These are phyloP conservation scores for Lineus longissimus DNA, from an alignment of 1,140 invertebrate species.

Conservation along the genomic window DNA sequence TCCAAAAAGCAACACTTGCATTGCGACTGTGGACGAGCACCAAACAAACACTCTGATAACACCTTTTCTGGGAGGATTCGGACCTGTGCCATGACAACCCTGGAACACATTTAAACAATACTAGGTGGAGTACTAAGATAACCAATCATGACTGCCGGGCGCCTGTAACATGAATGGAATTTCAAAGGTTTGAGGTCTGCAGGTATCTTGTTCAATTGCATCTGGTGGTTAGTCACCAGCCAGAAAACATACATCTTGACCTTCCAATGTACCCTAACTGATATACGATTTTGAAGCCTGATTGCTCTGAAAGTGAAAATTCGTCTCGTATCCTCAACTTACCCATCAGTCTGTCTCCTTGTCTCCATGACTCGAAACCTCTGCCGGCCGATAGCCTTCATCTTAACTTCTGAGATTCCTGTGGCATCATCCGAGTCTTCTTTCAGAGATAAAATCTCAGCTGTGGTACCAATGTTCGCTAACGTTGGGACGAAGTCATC, in stretches of 20 bases:
- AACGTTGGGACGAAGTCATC: conserved; percentile 14
- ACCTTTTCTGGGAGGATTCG: conserved; percentile 65
- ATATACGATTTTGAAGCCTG: not conserved
- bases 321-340: too few relatives aligned
- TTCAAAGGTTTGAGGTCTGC: too few relatives aligned
- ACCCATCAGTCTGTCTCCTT: conserved; percentile 56
- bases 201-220: too few relatives aligned
- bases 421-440: conserved; percentile 55
- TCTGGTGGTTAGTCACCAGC: too few relatives aligned
- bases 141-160: too few relatives aligned
- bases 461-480: conserved; percentile 63
- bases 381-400: conserved; percentile 66
- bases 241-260: too few relatives aligned
- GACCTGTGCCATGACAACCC: conserved; percentile 59
- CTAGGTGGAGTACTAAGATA: not conserved
- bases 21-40: conserved; percentile 51
- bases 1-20: conserved; percentile 15
- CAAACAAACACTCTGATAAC: conserved; percentile 56
- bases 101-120: conserved; percentile 22
- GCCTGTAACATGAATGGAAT: too few relatives aligned
- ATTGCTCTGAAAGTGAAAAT: not conserved
- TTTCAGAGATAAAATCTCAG: conserved; percentile 67
- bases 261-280: too few relatives aligned
- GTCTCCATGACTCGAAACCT: conserved; percentile 62
- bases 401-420: conserved; percentile 41